Percentiles rank a stretch among this genome's conserved stretches.
Evolutionary conservation across 64 coral and sea anemone genomes (phyloP).

Genomic region (Stichodactyla mertensii): DNA sequence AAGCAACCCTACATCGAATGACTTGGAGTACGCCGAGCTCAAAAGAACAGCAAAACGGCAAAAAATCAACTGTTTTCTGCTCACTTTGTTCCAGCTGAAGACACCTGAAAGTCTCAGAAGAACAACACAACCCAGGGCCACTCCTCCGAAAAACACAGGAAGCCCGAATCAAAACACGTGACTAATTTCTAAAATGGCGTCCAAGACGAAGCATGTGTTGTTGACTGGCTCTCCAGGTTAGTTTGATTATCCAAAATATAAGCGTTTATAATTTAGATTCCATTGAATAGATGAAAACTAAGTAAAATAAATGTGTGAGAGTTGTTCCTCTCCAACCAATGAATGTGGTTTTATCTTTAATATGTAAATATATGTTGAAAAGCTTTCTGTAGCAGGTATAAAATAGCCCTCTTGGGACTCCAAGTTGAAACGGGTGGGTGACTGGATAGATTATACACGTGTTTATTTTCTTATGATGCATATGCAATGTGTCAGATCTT

Average conservation of each 20-base stretch:
- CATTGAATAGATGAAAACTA: no score
- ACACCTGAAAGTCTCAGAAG: neutral
- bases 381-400: no score
- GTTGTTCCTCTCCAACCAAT: no score
- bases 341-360: no score
- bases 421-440: no score
- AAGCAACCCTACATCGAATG: neutral
- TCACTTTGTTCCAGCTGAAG: neutral
- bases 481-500: no score
- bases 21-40: neutral
- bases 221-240: constrained; percentile 21
- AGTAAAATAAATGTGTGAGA: no score
- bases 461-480: no score
- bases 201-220: neutral
- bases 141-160: neutral
- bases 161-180: neutral
- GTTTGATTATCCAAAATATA: neutral
- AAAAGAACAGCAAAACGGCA: neutral
- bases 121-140: neutral
- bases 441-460: no score
- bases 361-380: no score
- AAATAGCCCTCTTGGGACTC: no score
- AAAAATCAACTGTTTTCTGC: neutral
- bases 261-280: neutral
- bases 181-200: neutral